A percentile compares a stretch with the other conserved stretches of the same genome.
Conservation (phyloP, 2,113 vertebrate species). For the Notarius lentiginosus region DNA sequence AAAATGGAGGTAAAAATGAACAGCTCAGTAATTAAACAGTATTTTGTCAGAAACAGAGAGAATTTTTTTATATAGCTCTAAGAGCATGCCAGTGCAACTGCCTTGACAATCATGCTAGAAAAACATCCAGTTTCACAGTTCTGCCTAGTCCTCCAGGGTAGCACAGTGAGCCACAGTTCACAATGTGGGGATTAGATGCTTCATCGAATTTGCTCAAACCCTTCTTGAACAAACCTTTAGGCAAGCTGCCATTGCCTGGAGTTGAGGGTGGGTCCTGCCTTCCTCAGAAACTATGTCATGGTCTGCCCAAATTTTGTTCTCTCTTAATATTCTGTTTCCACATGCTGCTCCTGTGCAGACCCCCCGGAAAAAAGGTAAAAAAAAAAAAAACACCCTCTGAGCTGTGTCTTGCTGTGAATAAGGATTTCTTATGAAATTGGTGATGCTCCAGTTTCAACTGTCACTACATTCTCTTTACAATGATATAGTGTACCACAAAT, state of each 20-base stretch:
- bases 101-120: slow-evolving; percentile 3
- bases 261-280: not conserved
- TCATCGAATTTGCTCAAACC: slow-evolving; percentile 33
- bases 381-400: not conserved
- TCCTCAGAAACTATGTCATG: not conserved
- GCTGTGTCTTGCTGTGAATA: not conserved
- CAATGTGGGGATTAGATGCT: slow-evolving; percentile 39
- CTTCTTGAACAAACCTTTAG: slow-evolving; percentile 38
- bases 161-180: slow-evolving; percentile 8
- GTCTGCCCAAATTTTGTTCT: not conserved
- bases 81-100: slow-evolving; percentile 19
- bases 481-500: slow-evolving; percentile 11
- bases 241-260: slow-evolving; percentile 1
- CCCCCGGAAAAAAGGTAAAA: not conserved
- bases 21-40: not conserved
- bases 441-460: not conserved
- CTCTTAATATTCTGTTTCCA: slow-evolving; percentile 8
- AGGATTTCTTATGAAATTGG: slow-evolving; percentile 10
- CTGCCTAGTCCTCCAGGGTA: slow-evolving; percentile 26
- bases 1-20: not conserved
- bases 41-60: not conserved
- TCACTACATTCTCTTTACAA: slow-evolving; percentile 6
- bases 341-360: not conserved
- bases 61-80: slow-evolving; percentile 10
- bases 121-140: slow-evolving; percentile 24